Base-by-base conservation (phyloP, 2,113 vertebrate species). In the Amphiprion percula region DNA sequence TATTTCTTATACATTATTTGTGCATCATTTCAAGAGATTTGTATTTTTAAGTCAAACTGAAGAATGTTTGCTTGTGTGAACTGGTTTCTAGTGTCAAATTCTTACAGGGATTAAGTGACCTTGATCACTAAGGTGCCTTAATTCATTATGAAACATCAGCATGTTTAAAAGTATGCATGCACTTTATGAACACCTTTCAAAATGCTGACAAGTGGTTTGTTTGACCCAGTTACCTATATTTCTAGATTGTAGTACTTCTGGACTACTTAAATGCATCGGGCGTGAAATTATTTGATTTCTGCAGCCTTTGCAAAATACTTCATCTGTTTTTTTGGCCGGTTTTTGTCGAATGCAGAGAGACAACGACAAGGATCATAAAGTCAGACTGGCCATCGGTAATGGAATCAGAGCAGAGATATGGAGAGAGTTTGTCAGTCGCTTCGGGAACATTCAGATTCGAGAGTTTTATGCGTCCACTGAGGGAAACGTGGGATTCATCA, bases 381-480 rank as follows among this genome's bases (percentile, higher is more conserved):
- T 97, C 7, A 90, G 94, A 73, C 24, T 95, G 28, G 96, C 97
- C 1, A 10, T 96, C 7, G 97, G 97, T 7, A 98, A 98, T 5
- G 97, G 97, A 4, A 61, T 97, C 68, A 91, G 96, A 73, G 91
- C 90, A 19, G 96, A 97, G 47, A 85, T 98, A 33, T 98, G 97
- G 97, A 96, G 74, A 50, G 95, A 98, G 74, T 97, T 98, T 56
- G 60, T 96, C 55, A 62, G 21, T 58, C 95, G 96, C 80, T 98
- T 97, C 87, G 97, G 97, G 16, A 89, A 94, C 50, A 93, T 97
- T 65, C 61, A 80, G 4, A 72, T 98, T 61, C 87, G 88, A 50
- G 97, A 98, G 90, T 96, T 98, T 81, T 97, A 98, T 7, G 96
- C 93, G 33, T 89, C 97, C 23, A 97, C 97, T 0, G 96, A 98